Evolutionary conservation across 2,888 invertebrate genomes (phyloP), one percentile per base, ranked within the genome.

Genomic region (Atrina japonica): DNA sequence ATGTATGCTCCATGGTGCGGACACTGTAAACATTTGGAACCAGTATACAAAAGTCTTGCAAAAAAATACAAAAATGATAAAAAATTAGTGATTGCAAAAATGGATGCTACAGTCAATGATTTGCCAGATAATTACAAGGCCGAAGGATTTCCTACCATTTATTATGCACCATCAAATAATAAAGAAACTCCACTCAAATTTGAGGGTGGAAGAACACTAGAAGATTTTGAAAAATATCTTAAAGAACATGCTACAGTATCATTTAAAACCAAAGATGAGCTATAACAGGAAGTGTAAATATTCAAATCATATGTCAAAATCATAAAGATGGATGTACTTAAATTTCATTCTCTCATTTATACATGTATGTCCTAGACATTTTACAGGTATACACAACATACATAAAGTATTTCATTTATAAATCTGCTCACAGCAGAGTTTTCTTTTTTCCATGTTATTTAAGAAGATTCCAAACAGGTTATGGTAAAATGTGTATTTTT

Each of bases 1-100:
- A 91, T 93, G 76, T 93, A 93, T 78, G 93, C 93, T 5, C 93
- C 93, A 2, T 93, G 93, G 93, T 92, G 93, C 83, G 93, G 92
- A 2, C 93, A 93, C 78, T 93, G 93, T 85, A 92, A 93, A 84
- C 86, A 88, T 40, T 89, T 93, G 49, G 93, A 93, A 75, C 92
- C 92, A 14, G 86, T 87, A 11, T 92, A 90, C 81, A 91, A 88
- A 60, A 89, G 91, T 55, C 78, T 91, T 7, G 91, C 89, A 18
- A 90, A 89, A 73, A 81, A 87, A 52, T 78, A 86, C 65, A 85
- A 88, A 56, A 70, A 80, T 6, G 85, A 86, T 69, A 86, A 86
- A 65, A 85, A 89, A 69, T 64, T 90, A 6, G 85, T 89, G 2
- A 83, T 90, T 55, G 89, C 90, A n/a, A 90, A 90, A 73, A 83